Base-by-base conservation (phyloP, 2,888 invertebrate species). In the Caenorhabditis sp. region DNA sequence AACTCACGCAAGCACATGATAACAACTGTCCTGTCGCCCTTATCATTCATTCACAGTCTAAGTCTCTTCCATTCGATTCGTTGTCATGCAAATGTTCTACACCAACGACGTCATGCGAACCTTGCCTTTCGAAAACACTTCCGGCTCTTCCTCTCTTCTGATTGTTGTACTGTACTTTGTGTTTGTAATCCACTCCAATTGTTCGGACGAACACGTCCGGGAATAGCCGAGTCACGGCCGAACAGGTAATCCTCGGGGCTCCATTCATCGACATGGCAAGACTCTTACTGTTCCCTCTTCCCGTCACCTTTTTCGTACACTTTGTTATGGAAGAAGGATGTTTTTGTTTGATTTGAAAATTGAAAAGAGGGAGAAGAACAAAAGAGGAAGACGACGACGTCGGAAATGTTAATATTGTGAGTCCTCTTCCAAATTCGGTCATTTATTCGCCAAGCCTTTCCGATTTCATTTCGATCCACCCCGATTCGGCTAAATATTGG, bases 141-240 rank as follows among this genome's bases (percentile, higher is more conserved):
- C 63, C 50, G 52, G 55, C 15, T 24, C 32, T 37, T 5, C 20
- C 20, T 27, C 11, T 35, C 41, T 20, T 41, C 32, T 7, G 22
- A 13, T 15, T 41, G 8, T 41, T 50, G n/a, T n/a, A n/a, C n/a
- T 66, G 35, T 65, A 22, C 50, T 45, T 65, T 41, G 22, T 62
- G 32, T 62, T 55, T 56, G 55, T 48, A 46, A 65, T 65, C 35
- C 65, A 65, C 65, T 65, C 65, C 65, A 48, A 48, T 65, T 65
- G 55, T 65, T 56, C 53, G 43, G 3, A 32, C 17, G 20, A 32
- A 32, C 30, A 20, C 53, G 35, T 53, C 26, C 41, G 22, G 13
- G 13, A 50, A 48, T 20, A 22, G 58, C 26, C 50, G 48, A 63
- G 63, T 63, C 63, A 63, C 63, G 63, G 48, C 41, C 20, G 65